Base-by-base conservation (phyloP, 2,797 vertebrate genomes). In the Phalanger gymnotis region DNA sequence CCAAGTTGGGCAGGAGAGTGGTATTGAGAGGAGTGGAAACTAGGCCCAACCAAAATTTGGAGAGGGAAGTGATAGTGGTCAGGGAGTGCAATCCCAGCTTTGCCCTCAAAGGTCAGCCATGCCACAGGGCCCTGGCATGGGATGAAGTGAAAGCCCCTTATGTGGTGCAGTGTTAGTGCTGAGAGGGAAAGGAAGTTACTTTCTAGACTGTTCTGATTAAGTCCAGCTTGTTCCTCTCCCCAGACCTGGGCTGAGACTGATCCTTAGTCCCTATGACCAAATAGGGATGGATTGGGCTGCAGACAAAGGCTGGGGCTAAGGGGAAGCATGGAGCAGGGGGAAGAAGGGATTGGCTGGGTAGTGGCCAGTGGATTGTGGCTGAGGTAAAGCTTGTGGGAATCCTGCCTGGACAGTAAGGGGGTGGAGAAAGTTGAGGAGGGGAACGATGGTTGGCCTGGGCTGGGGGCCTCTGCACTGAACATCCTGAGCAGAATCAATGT, bases 371-470 rank as follows among this genome's bases (percentile, higher is more conserved):
- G 90, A 19, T 34, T 0, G 28, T 51, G 53, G 58, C 54, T 28
- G 25, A 54, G 94, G 92, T 95, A 81, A 25, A 47, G 93, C 94
- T 93, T 90, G 0, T 1, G 10, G 54, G 40, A 28, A 54, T n/a
- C n/a, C 92, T 31, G 10, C 87, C 90, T 93, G 51, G 93, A 40
- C 90, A 93, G 61, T 27, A n/a, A n/a, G n/a, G 94, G 56, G 10
- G 3, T 81, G n/a, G 61, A 52, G 90, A 30, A 28, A 87, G 91
- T 27, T 73, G n/a, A 73, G 61, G 13, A 47, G 22, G 73, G 22
- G 9, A 81, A 47, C 1, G 40, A 47, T 81, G 73, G 40, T 47
- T 81, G 73, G 73, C 73, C 53, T 90, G 90, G 90, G 90, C 90
- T 90, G 52, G 90, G 90, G 52, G 53, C 90, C 90, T 81, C 28